Evolutionary conservation across 2,113 vertebrate genomes (phyloP).

Genomic region (Oceanodroma tethys): DNA sequence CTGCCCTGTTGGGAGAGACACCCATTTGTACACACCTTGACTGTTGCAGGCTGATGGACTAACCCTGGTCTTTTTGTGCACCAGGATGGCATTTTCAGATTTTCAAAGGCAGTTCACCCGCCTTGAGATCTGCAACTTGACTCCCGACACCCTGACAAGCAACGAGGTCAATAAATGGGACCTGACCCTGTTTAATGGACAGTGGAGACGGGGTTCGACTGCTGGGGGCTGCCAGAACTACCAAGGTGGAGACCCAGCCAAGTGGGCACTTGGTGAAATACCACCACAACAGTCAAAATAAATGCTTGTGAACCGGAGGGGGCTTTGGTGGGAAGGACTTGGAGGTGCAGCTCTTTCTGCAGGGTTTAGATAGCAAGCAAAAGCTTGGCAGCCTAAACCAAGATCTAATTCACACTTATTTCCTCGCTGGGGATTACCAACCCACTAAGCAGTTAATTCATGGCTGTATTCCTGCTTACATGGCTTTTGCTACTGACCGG

Average conservation of each 20-base stretch:
- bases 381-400: not conserved
- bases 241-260: slow-evolving; percentile 54
- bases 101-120: slow-evolving; percentile 81
- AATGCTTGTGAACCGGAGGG: not conserved
- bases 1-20: not conserved
- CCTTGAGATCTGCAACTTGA: slow-evolving; percentile 87
- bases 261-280: not conserved
- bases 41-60: not conserved
- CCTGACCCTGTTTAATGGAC: slow-evolving; percentile 75
- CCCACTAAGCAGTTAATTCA: not conserved
- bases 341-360: not conserved
- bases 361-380: not conserved
- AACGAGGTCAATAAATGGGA: slow-evolving; percentile 75
- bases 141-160: slow-evolving; percentile 76
- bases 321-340: not conserved
- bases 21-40: not conserved
- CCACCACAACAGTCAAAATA: not conserved
- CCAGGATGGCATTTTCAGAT: slow-evolving; percentile 87
- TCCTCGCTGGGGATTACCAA: not conserved
- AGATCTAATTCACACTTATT: not conserved
- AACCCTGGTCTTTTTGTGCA: not conserved
- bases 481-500: not conserved
- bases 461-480: not conserved
- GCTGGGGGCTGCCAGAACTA: slow-evolving; percentile 80
- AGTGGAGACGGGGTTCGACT: slow-evolving; percentile 79